A percentile compares a stretch with the other conserved stretches of the same genome.
Evolutionary conservation across 2,797 vertebrate genomes (phyloP).

Genomic region (Diceros bicornis): DNA sequence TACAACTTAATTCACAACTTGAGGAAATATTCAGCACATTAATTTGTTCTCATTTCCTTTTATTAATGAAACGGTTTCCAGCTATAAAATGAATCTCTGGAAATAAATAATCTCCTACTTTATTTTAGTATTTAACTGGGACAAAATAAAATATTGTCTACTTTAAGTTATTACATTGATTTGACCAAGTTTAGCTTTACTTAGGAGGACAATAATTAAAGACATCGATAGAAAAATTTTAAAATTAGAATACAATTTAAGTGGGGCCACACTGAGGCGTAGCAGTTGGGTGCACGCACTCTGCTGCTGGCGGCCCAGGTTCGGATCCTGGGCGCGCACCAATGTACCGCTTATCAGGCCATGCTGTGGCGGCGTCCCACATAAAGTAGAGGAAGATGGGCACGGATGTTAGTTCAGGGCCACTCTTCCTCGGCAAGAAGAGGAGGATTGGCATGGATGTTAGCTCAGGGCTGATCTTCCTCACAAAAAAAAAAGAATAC

Average conservation of each 20-base stretch:
- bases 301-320: too few relatives aligned
- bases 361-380: too few relatives aligned
- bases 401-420: too few relatives aligned
- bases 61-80: conserved; percentile 35
- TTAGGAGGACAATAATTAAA: neutral
- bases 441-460: too few relatives aligned
- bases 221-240: neutral
- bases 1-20: conserved; percentile 35
- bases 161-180: neutral
- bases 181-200: neutral
- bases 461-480: too few relatives aligned
- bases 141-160: neutral
- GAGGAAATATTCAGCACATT: conserved; percentile 43
- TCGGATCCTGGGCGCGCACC: too few relatives aligned
- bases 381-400: too few relatives aligned
- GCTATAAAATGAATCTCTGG: neutral
- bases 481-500: neutral
- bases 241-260: neutral
- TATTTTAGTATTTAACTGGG: neutral
- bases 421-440: too few relatives aligned
- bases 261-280: neutral
- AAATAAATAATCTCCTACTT: neutral
- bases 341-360: too few relatives aligned
- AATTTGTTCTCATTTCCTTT: conserved; percentile 49
- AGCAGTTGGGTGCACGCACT: too few relatives aligned